phyloP scores from a whole-genome alignment of 1,140 invertebrate species.

The Drosophila repletoides region DNA sequence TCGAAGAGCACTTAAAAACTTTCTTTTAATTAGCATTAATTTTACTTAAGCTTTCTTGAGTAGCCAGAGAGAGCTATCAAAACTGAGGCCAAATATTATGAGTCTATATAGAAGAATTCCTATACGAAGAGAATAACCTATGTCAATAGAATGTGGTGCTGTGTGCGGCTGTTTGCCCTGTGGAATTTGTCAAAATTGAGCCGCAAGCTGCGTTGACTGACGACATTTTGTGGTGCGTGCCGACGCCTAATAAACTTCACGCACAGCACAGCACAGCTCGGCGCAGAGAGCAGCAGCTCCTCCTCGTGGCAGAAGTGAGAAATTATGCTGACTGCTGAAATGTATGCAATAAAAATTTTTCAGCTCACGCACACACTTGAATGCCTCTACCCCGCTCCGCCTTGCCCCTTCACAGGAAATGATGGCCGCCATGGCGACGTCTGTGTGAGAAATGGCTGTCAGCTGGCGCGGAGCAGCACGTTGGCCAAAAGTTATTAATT shows the following conservation, averaged over 20 bases:
- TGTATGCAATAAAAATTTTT: slow-evolving; percentile 82
- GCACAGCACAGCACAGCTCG: slow-evolving; percentile 41
- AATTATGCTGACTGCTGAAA: slow-evolving; percentile 76
- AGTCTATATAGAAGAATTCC: too few relatives aligned
- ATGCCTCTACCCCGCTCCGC: slow-evolving; percentile 15
- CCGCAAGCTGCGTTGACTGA: slow-evolving; percentile 6
- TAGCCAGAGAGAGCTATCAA: too few relatives aligned
- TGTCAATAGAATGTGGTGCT: slow-evolving; percentile 6
- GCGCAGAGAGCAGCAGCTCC: not conserved
- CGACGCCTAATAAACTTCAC: slow-evolving; percentile 68
- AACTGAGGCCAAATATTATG: too few relatives aligned
- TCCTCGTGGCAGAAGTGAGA: slow-evolving; percentile 59
- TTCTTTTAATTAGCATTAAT: too few relatives aligned
- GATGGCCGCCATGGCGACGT: slow-evolving; percentile 46
- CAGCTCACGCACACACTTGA: slow-evolving; percentile 63
- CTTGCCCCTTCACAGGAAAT: too few relatives aligned
- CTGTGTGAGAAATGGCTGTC: slow-evolving; percentile 61
- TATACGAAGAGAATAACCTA: slow-evolving; percentile 1
- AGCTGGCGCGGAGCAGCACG: slow-evolving; percentile 15
- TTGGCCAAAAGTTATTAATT: slow-evolving; percentile 58
- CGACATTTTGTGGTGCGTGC: slow-evolving; percentile 44
- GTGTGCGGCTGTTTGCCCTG: too few relatives aligned
- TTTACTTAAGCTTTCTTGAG: not conserved
- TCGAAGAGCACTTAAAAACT: too few relatives aligned
- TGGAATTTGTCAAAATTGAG: slow-evolving; percentile 32